A percentile compares a stretch with the other conserved stretches of the same genome.
Evolutionary conservation across 2,113 vertebrate species (phyloP).

Genomic region (Acanthisitta chloris): DNA sequence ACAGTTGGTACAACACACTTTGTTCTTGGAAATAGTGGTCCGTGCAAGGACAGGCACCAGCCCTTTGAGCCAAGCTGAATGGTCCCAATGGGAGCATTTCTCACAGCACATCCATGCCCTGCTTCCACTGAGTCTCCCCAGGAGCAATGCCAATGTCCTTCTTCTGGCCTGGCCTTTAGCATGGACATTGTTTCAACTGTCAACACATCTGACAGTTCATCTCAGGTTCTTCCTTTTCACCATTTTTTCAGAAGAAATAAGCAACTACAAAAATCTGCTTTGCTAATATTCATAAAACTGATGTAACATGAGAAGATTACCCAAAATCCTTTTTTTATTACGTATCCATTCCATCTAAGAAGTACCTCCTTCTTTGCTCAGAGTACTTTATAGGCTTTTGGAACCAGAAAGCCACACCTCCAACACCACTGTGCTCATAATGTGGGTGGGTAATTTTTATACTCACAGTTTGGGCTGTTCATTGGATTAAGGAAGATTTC

Average conservation of each 20-base stretch:
- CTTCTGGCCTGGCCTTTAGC: neutral
- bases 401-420: neutral
- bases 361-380: neutral
- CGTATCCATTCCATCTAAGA: neutral
- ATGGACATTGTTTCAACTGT: fast-evolving
- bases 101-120: neutral
- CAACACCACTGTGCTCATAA: fast-evolving
- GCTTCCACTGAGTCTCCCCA: neutral
- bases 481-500: neutral
- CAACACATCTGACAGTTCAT: neutral
- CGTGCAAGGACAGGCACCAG: fast-evolving
- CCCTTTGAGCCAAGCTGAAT: neutral
- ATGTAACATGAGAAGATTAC: neutral
- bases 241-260: neutral
- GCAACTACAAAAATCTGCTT: neutral
- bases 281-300: neutral
- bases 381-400: neutral
- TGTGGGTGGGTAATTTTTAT: fast-evolving
- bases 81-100: fast-evolving
- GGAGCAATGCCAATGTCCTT: neutral
- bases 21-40: neutral
- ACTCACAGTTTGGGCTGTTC: fast-evolving
- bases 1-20: neutral
- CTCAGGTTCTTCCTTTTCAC: neutral
- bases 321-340: neutral